Evolutionary conservation across 2,888 invertebrate genomes (phyloP).

Genomic region (Hyposoter dolosus): DNA sequence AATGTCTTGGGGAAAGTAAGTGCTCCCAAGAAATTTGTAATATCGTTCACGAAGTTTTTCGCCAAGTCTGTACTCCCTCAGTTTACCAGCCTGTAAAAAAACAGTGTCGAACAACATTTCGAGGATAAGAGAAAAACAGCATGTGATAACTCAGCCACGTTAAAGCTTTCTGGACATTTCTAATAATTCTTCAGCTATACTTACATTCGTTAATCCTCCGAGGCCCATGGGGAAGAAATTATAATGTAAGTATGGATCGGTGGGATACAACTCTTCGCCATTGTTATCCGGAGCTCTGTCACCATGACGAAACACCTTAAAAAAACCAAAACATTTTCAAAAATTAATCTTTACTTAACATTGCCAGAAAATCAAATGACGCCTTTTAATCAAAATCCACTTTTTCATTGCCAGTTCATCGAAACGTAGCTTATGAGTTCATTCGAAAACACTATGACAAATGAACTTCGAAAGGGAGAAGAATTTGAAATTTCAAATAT

Average conservation of each 20-base stretch:
- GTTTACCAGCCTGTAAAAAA: slow-evolving; percentile 65
- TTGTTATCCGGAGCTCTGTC: slow-evolving; percentile 89
- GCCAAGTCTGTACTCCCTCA: slow-evolving; percentile 67
- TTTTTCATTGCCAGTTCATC: no score
- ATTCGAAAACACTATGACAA: no score
- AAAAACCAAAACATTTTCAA: slow-evolving; percentile 1
- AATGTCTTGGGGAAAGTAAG: slow-evolving; percentile 62
- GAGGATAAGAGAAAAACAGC: no score
- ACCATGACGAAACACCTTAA: slow-evolving; percentile 89
- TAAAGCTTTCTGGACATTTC: no score
- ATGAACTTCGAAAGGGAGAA: no score
- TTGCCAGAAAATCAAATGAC: no score
- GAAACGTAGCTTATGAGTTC: no score
- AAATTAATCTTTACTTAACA: no score
- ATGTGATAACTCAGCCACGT: no score
- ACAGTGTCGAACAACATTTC: neutral
- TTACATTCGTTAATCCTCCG: slow-evolving; percentile 75
- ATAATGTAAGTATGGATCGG: slow-evolving; percentile 86
- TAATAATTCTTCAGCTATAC: neutral
- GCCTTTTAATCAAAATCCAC: no score
- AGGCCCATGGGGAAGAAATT: slow-evolving; percentile 88
- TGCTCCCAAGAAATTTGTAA: slow-evolving; percentile 62
- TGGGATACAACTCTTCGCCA: slow-evolving; percentile 86
- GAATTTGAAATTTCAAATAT: no score
- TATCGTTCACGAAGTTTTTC: slow-evolving; percentile 56